A percentile compares a stretch with the other conserved stretches of the same genome.
Conservation (phyloP, 2,113 vertebrate genomes). For the Caranx melampygus region DNA sequence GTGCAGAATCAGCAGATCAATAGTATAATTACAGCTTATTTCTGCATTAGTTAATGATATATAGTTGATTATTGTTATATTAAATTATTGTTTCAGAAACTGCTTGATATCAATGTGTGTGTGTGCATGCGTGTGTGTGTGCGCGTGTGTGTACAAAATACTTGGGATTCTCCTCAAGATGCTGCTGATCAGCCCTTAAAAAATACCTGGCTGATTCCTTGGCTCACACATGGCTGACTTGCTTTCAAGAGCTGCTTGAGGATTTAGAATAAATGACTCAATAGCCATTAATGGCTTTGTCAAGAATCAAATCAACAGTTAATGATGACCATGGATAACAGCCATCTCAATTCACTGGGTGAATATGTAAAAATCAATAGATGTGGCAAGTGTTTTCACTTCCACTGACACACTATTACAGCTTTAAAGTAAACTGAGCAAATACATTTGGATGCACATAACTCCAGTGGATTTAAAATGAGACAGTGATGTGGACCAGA, state of each 20-base stretch:
- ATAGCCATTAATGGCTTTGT: constrained; percentile 14
- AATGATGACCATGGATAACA: constrained; percentile 2
- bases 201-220: constrained; percentile 54
- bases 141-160: background rate
- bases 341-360: background rate
- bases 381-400: background rate
- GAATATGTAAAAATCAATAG: background rate
- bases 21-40: background rate
- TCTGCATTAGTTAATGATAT: background rate
- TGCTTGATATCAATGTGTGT: constrained; percentile 9
- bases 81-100: constrained; percentile 2
- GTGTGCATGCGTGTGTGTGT: background rate
- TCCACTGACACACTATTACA: background rate
- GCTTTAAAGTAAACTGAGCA: background rate
- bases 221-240: constrained; percentile 57
- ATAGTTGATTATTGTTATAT: background rate
- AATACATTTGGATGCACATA: background rate
- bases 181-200: constrained; percentile 10
- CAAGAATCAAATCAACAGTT: constrained; percentile 22
- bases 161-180: constrained; percentile 34
- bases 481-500: background rate
- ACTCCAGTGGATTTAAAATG: constrained; percentile 2
- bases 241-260: constrained; percentile 34
- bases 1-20: background rate
- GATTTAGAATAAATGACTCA: constrained; percentile 24